Percentiles rank a stretch among this genome's conserved stretches.
phyloP scores from a whole-genome alignment of 2,113 vertebrate genomes.

The Colinus virginianus region DNA sequence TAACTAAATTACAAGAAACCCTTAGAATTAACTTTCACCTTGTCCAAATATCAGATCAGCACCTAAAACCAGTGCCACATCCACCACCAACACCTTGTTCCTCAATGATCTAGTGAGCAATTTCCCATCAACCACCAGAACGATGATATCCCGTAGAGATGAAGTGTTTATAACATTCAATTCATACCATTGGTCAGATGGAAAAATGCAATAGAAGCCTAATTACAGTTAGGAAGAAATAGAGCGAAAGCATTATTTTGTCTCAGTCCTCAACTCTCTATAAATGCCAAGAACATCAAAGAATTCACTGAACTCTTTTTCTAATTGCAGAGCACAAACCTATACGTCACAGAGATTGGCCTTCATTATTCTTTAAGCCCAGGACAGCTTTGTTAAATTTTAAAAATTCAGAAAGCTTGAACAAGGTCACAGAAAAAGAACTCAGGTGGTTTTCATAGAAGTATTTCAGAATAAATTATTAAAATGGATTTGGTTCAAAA shows the following conservation, averaged over 20 bases:
- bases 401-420: not conserved
- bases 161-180: not conserved
- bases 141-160: not conserved
- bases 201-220: not conserved
- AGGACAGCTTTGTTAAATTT: not conserved
- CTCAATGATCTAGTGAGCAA: not conserved
- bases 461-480: not conserved
- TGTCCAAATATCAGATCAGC: not conserved
- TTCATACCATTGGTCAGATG: not conserved
- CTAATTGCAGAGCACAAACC: not conserved
- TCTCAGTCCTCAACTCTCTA: not conserved
- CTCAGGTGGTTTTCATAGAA: not conserved
- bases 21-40: not conserved
- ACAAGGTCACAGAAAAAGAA: not conserved
- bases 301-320: not conserved
- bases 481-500: not conserved
- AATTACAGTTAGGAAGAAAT: not conserved
- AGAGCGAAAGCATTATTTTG: not conserved
- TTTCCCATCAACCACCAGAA: not conserved
- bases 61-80: not conserved
- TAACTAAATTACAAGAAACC: not conserved
- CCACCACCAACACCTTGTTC: not conserved
- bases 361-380: not conserved
- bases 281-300: rapidly evolving
- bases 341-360: not conserved